A percentile compares a stretch with the other conserved stretches of the same genome.
phyloP scores from a whole-genome alignment of 2,797 vertebrate species.

The Sciurus vulgaris region DNA sequence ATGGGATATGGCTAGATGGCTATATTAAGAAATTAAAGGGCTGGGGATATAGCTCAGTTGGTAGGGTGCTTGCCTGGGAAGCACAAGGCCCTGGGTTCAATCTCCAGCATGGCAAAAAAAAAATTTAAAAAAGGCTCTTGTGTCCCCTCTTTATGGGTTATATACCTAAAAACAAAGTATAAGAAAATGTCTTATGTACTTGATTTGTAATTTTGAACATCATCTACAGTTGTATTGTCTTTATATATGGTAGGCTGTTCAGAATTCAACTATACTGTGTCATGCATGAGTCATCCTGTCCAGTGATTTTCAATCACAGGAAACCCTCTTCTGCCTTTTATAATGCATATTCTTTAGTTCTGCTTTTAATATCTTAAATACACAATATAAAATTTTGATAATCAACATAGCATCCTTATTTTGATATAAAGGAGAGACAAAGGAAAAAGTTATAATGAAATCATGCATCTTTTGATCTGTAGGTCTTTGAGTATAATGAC shows the following conservation, averaged over 20 bases:
- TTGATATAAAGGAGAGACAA: conserved; percentile 32
- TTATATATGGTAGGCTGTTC: neutral
- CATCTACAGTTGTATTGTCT: neutral
- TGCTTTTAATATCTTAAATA: conserved; percentile 25
- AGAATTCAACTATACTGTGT: neutral
- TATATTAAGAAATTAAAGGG: neutral
- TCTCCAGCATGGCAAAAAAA: no score
- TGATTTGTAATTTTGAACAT: conserved; percentile 2
- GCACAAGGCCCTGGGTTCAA: no score
- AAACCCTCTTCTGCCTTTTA: conserved; percentile 12
- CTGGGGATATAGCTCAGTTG: no score
- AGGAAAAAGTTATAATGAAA: conserved; percentile 1
- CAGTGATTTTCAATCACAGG: neutral
- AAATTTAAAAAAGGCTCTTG: neutral
- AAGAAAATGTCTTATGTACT: neutral
- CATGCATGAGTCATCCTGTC: neutral
- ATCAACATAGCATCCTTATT: neutral
- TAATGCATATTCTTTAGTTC: neutral
- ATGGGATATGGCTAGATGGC: neutral
- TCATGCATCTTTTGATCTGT: neutral
- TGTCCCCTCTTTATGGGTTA: neutral
- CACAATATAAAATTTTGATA: conserved; percentile 1
- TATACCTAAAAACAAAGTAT: neutral
- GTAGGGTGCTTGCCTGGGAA: no score
- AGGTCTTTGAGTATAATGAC: neutral